A percentile compares a stretch with the other conserved stretches of the same genome.
These are phyloP conservation scores for Callimorpha dominula DNA, from an alignment of 2,888 invertebrate genomes.

Conservation along the genomic window DNA sequence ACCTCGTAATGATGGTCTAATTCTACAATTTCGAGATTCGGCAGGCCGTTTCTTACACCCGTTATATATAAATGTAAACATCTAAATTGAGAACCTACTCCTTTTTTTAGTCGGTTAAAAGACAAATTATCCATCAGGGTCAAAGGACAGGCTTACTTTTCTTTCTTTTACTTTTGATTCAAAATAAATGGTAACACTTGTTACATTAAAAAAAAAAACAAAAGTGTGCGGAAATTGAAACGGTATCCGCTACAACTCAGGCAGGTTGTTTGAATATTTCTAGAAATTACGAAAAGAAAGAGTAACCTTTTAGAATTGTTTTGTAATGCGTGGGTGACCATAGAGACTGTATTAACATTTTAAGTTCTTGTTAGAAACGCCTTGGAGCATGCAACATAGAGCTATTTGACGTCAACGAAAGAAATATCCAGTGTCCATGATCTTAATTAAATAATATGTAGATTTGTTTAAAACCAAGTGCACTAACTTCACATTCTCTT, in stretches of 20 bases:
- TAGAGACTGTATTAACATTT: slow-evolving; percentile 18
- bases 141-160: too few relatives aligned
- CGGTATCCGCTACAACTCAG: not conserved
- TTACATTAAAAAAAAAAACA: not conserved
- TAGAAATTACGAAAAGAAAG: slow-evolving; percentile 17
- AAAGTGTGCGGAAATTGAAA: too few relatives aligned
- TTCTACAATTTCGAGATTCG: too few relatives aligned
- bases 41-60: too few relatives aligned
- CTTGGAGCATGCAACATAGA: slow-evolving; percentile 30
- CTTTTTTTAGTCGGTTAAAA: too few relatives aligned
- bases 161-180: not conserved
- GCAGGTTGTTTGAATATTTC: not conserved
- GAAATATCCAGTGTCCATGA: slow-evolving; percentile 10
- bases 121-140: too few relatives aligned
- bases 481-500: slow-evolving; percentile 13
- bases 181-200: not conserved
- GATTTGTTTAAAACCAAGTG: slow-evolving; percentile 1
- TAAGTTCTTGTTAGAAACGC: slow-evolving; percentile 25
- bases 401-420: slow-evolving; percentile 10
- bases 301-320: slow-evolving; percentile 18
- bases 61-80: too few relatives aligned
- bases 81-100: too few relatives aligned
- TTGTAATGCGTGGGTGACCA: slow-evolving; percentile 31
- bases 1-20: too few relatives aligned
- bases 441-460: slow-evolving; percentile 10